Conservation (phyloP, 2,113 vertebrate genomes). For the Paradisaea rubra region DNA sequence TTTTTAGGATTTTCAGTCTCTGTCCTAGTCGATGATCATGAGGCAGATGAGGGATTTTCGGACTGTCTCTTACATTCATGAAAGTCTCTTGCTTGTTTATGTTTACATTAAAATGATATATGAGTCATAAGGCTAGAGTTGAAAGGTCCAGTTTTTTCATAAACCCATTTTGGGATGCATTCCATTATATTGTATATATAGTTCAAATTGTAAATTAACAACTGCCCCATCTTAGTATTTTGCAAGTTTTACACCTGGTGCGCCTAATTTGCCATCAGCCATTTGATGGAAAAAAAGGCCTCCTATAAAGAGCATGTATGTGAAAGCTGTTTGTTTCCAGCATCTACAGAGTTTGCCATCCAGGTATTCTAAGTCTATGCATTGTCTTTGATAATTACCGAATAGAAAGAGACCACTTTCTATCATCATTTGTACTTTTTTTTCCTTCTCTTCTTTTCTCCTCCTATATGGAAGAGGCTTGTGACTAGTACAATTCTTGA, state of each 20-base stretch:
- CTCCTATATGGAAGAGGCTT: conserved; percentile 47
- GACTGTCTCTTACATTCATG: background rate
- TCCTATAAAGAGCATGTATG: conserved; percentile 10
- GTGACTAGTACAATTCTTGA: conserved; percentile 64
- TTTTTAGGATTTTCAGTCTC: too few relatives aligned
- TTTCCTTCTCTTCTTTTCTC: background rate
- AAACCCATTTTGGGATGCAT: conserved; percentile 67
- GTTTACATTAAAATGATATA: conserved; percentile 31
- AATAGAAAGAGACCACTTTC: background rate
- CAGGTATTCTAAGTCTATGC: conserved; percentile 33
- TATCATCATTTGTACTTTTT: conserved; percentile 9
- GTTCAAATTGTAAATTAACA: conserved; percentile 67
- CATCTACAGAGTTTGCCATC: conserved; percentile 19
- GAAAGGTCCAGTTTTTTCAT: conserved; percentile 67
- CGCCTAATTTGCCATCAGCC: conserved; percentile 37
- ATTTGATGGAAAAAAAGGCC: background rate
- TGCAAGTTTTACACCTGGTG: conserved; percentile 57
- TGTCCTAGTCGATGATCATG: too few relatives aligned
- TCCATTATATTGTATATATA: conserved; percentile 74
- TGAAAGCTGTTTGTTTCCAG: background rate
- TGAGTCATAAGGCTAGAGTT: conserved; percentile 17
- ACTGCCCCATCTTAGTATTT: conserved; percentile 64
- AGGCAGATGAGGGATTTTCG: too few relatives aligned
- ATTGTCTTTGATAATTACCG: conserved; percentile 29
- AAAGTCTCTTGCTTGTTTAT: conserved; percentile 50